Percentiles rank a stretch among this genome's conserved stretches.
phyloP scores from a whole-genome alignment of 1,140 invertebrate species.

The Delia radicum region DNA sequence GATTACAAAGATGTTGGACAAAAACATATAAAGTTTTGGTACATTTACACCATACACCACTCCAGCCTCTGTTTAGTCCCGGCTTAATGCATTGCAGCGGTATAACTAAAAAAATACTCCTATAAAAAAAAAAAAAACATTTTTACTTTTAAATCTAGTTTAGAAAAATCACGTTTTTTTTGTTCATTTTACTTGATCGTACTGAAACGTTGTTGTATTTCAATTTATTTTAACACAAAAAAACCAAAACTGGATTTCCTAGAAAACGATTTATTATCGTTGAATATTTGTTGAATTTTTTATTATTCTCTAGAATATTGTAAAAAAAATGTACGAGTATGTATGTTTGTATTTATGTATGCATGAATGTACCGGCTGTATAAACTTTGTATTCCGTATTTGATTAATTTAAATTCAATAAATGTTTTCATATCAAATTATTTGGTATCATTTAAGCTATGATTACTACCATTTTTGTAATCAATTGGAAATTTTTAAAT shows the following conservation, averaged over 20 bases:
- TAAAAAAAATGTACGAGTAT: not conserved
- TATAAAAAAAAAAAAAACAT: not conserved
- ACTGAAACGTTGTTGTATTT: not conserved
- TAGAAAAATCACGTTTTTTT: conserved; percentile 17
- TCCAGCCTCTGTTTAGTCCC: not conserved
- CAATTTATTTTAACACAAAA: conserved; percentile 6
- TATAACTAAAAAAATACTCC: not conserved
- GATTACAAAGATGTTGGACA: not conserved
- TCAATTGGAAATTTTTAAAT: not conserved
- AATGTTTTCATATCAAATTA: conserved; percentile 14
- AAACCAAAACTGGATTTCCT: conserved; percentile 27
- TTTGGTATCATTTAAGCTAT: conserved; percentile 10
- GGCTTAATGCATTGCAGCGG: too few species aligned
- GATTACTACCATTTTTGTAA: not conserved
- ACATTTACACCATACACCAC: not conserved
- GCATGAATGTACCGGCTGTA: not conserved
- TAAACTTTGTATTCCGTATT: not conserved
- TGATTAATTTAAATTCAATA: conserved; percentile 21
- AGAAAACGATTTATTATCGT: conserved; percentile 25
- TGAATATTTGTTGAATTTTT: conserved; percentile 20
- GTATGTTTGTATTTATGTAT: too few species aligned
- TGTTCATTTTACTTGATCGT: not conserved
- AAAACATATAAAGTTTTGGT: too few species aligned
- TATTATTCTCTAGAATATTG: not conserved
- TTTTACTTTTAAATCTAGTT: conserved; percentile 12